These are phyloP conservation scores for Wasmannia auropunctata DNA, from an alignment of 1,140 invertebrate genomes.

Conservation along the genomic window DNA sequence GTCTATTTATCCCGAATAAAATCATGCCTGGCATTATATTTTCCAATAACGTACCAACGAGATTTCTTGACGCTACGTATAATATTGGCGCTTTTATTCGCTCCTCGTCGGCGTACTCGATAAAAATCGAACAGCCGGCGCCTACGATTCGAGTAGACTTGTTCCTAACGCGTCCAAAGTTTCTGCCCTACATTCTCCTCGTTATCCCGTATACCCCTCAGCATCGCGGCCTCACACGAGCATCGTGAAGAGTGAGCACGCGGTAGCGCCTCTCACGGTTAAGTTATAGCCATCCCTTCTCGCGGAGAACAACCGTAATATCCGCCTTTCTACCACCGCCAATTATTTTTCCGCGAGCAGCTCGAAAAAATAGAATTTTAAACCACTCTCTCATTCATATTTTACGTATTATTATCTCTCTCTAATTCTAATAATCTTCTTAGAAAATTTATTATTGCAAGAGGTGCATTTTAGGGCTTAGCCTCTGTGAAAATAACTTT, in stretches of 20 bases:
- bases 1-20: background rate
- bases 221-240: slow-evolving; percentile 21
- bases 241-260: slow-evolving; percentile 30
- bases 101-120: background rate
- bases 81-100: slow-evolving; percentile 11
- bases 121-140: slow-evolving; percentile 33
- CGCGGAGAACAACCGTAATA: slow-evolving; percentile 21
- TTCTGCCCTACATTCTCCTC: slow-evolving; percentile 48
- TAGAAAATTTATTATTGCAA: background rate
- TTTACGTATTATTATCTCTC: background rate
- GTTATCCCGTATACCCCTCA: slow-evolving; percentile 41
- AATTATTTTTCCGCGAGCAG: slow-evolving; percentile 36
- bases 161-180: slow-evolving; percentile 36
- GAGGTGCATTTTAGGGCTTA: background rate
- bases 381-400: background rate
- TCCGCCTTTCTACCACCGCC: background rate
- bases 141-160: background rate
- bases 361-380: slow-evolving; percentile 17
- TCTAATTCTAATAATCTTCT: background rate
- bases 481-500: background rate
- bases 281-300: slow-evolving; percentile 24
- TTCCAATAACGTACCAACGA: background rate
- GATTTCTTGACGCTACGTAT: background rate
- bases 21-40: background rate
- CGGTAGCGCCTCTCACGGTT: slow-evolving; percentile 6